Conservation (phyloP, 2,888 invertebrate genomes). For the Eilema griseolum region DNA sequence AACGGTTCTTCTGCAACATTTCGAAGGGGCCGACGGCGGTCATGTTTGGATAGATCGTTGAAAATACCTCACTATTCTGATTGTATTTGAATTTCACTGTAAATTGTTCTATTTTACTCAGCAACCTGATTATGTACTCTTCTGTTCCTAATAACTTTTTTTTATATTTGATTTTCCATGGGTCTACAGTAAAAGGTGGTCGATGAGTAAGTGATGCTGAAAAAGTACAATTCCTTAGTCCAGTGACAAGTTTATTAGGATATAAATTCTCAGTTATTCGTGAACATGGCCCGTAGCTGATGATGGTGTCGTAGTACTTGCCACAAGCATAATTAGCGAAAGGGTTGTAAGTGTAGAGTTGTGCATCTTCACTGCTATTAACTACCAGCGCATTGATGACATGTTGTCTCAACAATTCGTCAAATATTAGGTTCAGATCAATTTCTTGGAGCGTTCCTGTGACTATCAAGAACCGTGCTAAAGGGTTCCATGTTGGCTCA, state of each 20-base stretch:
- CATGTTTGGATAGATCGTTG: constrained; percentile 25
- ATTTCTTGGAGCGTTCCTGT: constrained; percentile 42
- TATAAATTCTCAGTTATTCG: constrained; percentile 47
- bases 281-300: constrained; percentile 62
- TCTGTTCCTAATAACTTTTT: constrained; percentile 31
- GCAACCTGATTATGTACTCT: constrained; percentile 35
- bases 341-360: constrained; percentile 69
- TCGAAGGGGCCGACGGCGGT: constrained; percentile 22
- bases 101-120: constrained; percentile 37
- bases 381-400: constrained; percentile 60
- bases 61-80: neutral
- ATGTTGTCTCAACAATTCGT: constrained; percentile 54
- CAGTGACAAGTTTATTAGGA: constrained; percentile 57
- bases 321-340: constrained; percentile 70
- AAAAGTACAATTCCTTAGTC: constrained; percentile 64
- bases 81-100: constrained; percentile 31
- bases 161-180: constrained; percentile 16
- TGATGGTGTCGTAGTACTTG: constrained; percentile 59
- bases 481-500: constrained; percentile 62
- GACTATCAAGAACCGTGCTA: constrained; percentile 57
- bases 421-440: constrained; percentile 56
- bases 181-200: constrained; percentile 39
- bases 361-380: constrained; percentile 52
- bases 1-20: constrained; percentile 28
- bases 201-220: constrained; percentile 46